phyloP scores from a whole-genome alignment of 2,888 invertebrate species.

The Drosophila acutilabella region DNA sequence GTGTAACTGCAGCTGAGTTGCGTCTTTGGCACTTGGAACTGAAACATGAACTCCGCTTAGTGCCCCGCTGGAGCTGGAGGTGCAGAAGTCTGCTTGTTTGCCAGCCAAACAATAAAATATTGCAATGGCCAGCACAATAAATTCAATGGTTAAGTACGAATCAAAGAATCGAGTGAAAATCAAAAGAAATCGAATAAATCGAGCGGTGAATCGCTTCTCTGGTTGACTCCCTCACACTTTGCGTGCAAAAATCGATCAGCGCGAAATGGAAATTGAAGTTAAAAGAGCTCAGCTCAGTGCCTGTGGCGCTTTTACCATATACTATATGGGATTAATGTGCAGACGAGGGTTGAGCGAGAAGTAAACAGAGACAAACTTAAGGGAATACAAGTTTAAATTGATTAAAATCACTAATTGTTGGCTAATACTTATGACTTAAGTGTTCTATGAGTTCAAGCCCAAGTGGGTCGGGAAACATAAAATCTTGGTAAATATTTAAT shows the following conservation, averaged over 20 bases:
- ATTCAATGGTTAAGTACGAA: constrained; percentile 75
- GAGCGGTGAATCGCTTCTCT: constrained; percentile 6
- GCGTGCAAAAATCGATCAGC: constrained; percentile 83
- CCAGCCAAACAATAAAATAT: constrained; percentile 72
- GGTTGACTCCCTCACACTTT: constrained; percentile 73
- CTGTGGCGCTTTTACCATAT: constrained; percentile 51
- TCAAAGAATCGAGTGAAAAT: constrained; percentile 20
- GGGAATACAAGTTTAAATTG: too few species aligned
- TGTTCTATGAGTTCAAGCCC: too few species aligned
- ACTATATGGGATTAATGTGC: constrained; percentile 16
- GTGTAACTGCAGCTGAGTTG: neutral
- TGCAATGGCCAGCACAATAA: constrained; percentile 66
- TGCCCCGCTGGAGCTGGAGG: constrained; percentile 37
- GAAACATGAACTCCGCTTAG: neutral
- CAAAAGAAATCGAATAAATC: constrained; percentile 10
- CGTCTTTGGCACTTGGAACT: neutral
- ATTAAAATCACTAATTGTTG: too few species aligned
- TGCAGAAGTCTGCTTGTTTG: constrained; percentile 72
- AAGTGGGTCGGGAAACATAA: too few species aligned
- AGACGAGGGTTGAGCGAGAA: constrained; percentile 2
- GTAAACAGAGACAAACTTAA: neutral
- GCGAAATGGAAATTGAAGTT: constrained; percentile 79
- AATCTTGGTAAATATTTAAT: too few species aligned
- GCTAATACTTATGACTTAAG: too few species aligned
- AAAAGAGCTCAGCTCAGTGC: constrained; percentile 54